Evolutionary conservation across 2,888 invertebrate genomes (phyloP), one percentile per base, ranked within the genome.

Genomic region (Noctua pronuba): DNA sequence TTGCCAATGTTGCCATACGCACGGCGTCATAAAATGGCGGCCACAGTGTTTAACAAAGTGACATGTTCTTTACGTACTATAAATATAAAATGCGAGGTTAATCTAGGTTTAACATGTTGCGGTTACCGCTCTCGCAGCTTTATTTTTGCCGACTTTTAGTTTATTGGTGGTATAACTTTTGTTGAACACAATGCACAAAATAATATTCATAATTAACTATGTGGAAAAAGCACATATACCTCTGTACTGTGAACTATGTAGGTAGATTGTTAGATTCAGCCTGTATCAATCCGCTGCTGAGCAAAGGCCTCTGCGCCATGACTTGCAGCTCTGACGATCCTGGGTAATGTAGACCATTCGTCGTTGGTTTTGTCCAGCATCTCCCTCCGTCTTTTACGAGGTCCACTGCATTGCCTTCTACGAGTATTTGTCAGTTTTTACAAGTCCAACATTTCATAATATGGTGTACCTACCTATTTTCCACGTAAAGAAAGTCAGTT

Each of bases 91-190:
- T 65, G 64, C 60, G 67, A 49, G 72, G 76, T 65, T 88, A 88
- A 87, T 87, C 87, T 83, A 82, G 88, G 80, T 76, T 86, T 80
- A 82, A 88, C 69, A 85, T 83, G 80, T 86, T 85, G 88, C 74
- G 87, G 87, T 81, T 72, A 71, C 62, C 28, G 77, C 31, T 75
- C 52, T 81, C 62, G 79, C 80, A 84, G 86, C 77, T 80, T 83
- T 68, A 85, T 83, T 85, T 84, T 77, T 80, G 69, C 49, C n/a
- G 65, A 77, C 73, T 77, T 87, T 86, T 73, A 79, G 58, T 70
- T 72, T 73, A 81, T 70, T 66, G 78, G 55, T 35, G 73, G 52
- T 64, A 49, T 67, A 85, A 77, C 41, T 65, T 68, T 71, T 73
- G 58, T 28, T 55, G 62, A 58, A 35, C 8, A 52, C 21, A 62